Conservation (phyloP, 2,113 vertebrate genomes). For the Entomyzon cyanotis region DNA sequence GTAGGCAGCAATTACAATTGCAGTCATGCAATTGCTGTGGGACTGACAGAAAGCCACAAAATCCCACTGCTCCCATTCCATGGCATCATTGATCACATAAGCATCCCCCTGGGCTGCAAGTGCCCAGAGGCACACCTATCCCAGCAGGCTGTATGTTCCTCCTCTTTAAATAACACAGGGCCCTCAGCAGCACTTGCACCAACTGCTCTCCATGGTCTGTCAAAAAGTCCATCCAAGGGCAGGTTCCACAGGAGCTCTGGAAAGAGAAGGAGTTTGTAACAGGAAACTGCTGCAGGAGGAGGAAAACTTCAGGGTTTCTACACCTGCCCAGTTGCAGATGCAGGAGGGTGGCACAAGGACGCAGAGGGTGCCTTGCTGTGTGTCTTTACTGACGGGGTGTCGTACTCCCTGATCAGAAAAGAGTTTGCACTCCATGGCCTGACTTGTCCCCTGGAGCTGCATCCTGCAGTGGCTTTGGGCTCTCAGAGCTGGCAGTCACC, state of each 20-base stretch:
- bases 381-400: fast-evolving
- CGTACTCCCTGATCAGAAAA: neutral
- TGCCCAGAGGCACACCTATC: neutral
- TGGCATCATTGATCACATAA: neutral
- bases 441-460: neutral
- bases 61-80: neutral
- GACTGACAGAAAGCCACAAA: neutral
- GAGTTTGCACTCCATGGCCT: fast-evolving
- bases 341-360: neutral
- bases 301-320: neutral
- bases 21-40: neutral
- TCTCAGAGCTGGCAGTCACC: too few species aligned
- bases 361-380: fast-evolving
- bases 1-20: too few species aligned
- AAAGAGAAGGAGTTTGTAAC: conserved; percentile 67
- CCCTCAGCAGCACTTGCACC: conserved; percentile 64
- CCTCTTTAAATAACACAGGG: conserved; percentile 55
- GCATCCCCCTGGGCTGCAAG: neutral
- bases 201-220: conserved; percentile 23
- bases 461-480: neutral
- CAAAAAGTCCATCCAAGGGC: conserved; percentile 19
- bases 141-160: conserved; percentile 12
- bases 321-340: neutral
- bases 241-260: neutral
- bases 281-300: neutral